phyloP scores from a whole-genome alignment of 2,113 vertebrate genomes.

The Dasyornis broadbenti region DNA sequence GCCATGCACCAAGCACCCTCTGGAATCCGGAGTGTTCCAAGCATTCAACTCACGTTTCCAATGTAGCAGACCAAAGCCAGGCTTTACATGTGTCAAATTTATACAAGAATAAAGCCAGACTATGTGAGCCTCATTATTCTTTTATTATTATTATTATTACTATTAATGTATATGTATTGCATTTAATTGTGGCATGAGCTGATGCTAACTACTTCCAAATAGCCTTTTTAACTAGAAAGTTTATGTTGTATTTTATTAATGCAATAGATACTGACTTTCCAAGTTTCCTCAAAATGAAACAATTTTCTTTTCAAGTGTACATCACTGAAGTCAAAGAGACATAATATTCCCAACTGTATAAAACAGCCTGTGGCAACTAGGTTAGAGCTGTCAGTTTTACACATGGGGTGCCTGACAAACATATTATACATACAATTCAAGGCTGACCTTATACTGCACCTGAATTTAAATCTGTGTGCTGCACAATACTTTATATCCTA shows the following conservation, averaged over 20 bases:
- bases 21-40: neutral
- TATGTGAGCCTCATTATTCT: neutral
- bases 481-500: slow-evolving; percentile 50
- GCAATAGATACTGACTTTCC: slow-evolving; percentile 25
- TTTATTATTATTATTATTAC: neutral
- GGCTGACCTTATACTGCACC: slow-evolving; percentile 61
- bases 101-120: neutral
- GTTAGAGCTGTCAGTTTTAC: slow-evolving; percentile 61
- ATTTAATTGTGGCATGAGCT: neutral
- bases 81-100: neutral
- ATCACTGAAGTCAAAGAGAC: slow-evolving; percentile 54
- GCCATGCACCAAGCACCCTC: neutral
- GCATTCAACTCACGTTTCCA: neutral
- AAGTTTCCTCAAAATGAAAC: slow-evolving; percentile 36
- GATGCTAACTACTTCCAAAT: slow-evolving; percentile 21
- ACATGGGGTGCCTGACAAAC: slow-evolving; percentile 60
- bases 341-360: slow-evolving; percentile 50
- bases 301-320: slow-evolving; percentile 61
- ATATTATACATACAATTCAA: slow-evolving; percentile 60
- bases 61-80: neutral
- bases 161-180: neutral
- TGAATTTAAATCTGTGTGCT: slow-evolving; percentile 62
- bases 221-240: neutral
- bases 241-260: slow-evolving; percentile 31
- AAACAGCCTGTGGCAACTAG: slow-evolving; percentile 48